These are phyloP conservation scores for Jaculus jaculus DNA, from an alignment of 2,113 vertebrate species.

Conservation along the genomic window DNA sequence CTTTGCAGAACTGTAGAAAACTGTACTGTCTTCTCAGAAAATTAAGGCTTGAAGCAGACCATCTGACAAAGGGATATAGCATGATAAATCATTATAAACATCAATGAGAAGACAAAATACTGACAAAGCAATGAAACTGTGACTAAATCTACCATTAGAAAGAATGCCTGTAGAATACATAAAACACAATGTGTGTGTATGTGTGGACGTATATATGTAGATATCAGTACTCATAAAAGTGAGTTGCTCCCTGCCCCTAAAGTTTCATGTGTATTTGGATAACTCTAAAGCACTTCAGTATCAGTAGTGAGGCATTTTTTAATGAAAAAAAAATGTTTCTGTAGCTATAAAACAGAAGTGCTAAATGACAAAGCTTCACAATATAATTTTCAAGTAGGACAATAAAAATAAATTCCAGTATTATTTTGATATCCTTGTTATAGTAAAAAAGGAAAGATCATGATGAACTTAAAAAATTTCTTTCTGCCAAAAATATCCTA, in stretches of 20 bases:
- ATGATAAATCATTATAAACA: slow-evolving; percentile 23
- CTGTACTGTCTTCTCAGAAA: neutral
- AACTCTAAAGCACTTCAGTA: neutral
- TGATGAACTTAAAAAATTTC: neutral
- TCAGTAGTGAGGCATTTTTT: neutral
- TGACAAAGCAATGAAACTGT: neutral
- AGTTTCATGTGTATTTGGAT: neutral
- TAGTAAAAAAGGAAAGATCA: slow-evolving; percentile 33
- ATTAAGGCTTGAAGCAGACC: neutral
- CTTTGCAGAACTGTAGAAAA: slow-evolving; percentile 7
- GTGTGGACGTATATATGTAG: neutral
- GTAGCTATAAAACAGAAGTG: neutral
- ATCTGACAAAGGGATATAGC: neutral
- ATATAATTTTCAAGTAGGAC: slow-evolving; percentile 2
- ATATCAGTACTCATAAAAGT: neutral
- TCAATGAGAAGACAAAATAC: slow-evolving; percentile 6
- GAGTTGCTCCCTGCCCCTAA: neutral
- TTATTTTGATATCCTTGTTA: neutral
- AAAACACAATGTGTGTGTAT: neutral
- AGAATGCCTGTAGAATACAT: neutral
- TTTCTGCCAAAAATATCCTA: neutral
- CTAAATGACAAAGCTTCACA: neutral
- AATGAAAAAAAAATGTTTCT: neutral
- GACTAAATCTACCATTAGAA: neutral
- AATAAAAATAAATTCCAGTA: neutral